Base-by-base conservation (phyloP, 2,797 vertebrate genomes). In the Zenarchopterus dispar region DNA sequence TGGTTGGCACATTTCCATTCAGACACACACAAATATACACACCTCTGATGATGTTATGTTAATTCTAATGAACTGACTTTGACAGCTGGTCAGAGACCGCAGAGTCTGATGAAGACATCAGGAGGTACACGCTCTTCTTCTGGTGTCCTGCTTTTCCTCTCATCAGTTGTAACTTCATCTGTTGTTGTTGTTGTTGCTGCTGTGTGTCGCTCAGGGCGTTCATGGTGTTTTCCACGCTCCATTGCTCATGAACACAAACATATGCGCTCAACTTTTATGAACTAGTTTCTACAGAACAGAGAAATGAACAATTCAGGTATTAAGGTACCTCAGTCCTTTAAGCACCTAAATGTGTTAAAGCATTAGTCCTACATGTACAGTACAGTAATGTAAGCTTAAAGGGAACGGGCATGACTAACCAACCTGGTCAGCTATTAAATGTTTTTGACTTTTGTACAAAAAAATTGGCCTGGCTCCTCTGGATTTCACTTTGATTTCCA, bases 21-120 rank as follows among this genome's bases (percentile, higher is more conserved):
- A n/a, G n/a, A 16, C 44, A 68, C 67, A 66, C 36, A 39, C 36
- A 39, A 2, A 39, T 16, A 39, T 13, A 39, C 36, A 39, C 36
- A 39, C 17, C 13, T 49, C 46, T 75, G 42, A 54, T 52, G 52
- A 41, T 21, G 5, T 6, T 49, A 36, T 58, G 41, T 44, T 78
- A 22, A 9, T 73, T 84, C 91, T 92, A 94, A 53, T 26, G 81
- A 75, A 62, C 92, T 95, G 93, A 93, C 90, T 95, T 96, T 89
- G 84, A 81, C 96, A 99, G 97, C 88, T 93, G 93, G 91, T 94
- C 95, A 93, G 94, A 94, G 90, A 88, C 82, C 70, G 95, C 96
- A 57, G 84, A 93, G 91, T 91, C 94, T 90, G 90, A 92, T 46
- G 96, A 96, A 90, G 94, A 94, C 89, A 66, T 86, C 91, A 81